These are phyloP conservation scores for Tinea pellionella DNA, from an alignment of 2,888 invertebrate genomes.

Conservation along the genomic window DNA sequence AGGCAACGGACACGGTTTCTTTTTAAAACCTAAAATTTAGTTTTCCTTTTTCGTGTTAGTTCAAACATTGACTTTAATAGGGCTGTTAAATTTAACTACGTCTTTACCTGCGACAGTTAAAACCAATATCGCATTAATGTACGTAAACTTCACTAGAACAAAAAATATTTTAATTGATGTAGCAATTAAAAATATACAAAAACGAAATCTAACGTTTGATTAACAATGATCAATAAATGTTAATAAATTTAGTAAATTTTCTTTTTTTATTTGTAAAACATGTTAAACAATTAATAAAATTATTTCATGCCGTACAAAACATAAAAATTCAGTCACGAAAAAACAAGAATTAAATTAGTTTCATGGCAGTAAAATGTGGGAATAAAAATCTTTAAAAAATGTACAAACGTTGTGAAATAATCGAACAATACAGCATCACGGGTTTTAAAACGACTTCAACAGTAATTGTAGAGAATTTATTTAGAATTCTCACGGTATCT, in stretches of 20 bases:
- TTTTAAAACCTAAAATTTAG: background rate
- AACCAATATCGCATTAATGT: conserved; percentile 1
- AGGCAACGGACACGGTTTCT: background rate
- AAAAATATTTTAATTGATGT: too few species aligned
- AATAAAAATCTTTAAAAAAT: too few species aligned
- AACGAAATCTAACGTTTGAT: too few species aligned
- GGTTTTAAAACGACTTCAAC: conserved; percentile 1
- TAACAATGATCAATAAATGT: too few species aligned
- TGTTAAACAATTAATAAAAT: too few species aligned
- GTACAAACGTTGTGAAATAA: background rate
- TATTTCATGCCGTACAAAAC: too few species aligned
- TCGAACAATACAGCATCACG: background rate
- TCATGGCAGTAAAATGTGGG: background rate
- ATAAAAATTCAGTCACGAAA: too few species aligned
- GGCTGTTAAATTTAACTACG: conserved; percentile 10
- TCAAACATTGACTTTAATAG: conserved; percentile 7
- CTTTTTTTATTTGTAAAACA: too few species aligned
- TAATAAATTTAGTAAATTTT: too few species aligned
- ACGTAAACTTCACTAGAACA: background rate
- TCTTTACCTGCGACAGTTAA: conserved; percentile 9
- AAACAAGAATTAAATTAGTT: background rate
- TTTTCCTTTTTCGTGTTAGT: conserved; percentile 7
- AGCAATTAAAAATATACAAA: too few species aligned
- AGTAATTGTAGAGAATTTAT: conserved; percentile 12
- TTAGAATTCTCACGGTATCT: conserved; percentile 5